Evolutionary conservation across 2,888 invertebrate species (phyloP), one percentile per base, ranked within the genome.

Genomic region (Torymus texanus): DNA sequence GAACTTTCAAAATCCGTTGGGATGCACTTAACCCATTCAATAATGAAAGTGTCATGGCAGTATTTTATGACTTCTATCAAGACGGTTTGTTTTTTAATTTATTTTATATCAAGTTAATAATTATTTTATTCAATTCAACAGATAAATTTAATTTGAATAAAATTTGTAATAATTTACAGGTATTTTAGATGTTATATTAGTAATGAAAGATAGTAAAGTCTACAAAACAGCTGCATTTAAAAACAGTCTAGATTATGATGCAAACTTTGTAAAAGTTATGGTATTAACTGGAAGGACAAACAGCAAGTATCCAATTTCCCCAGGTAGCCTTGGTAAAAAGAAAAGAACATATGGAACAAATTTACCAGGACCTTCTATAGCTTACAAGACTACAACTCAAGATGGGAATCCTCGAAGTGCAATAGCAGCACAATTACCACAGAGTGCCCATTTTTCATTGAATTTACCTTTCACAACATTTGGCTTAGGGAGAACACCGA

Each of bases 401-500:
- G 96, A 97, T 88, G 97, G 97, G 0, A 93, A 93, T 71, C 92
- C 93, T 70, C 94, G 97, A 82, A 94, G 94, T 80, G 97, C 97
- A 41, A 94, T 94, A 18, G 96, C 97, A 72, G 95, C 96, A 0
- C 98, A 99, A 89, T 90, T 98, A 66, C 95, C 97, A 0, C 98
- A 98, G 90, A 97, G 97, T 29, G 96, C 97, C 1, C 96, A 98
- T 89, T 95, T 96, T 89, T 94, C 97, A 1, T 92, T 99, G n/a
- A 97, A 98, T 90, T 91, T 98, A 76, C 99, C 99, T 0, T 99
- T 97, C 90, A 95, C 96, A 0, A 95, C 98, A 83, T 99, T 99
- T 91, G 99, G 99, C 1, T 92, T 99, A n/a, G 99, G 99, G 2
- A 94, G 98, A 79, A 98, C 98, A 56, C 98, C 99, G 1, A 99